Conservation (phyloP, 2,888 invertebrate species). For the Coronaproctus castanopsis region DNA sequence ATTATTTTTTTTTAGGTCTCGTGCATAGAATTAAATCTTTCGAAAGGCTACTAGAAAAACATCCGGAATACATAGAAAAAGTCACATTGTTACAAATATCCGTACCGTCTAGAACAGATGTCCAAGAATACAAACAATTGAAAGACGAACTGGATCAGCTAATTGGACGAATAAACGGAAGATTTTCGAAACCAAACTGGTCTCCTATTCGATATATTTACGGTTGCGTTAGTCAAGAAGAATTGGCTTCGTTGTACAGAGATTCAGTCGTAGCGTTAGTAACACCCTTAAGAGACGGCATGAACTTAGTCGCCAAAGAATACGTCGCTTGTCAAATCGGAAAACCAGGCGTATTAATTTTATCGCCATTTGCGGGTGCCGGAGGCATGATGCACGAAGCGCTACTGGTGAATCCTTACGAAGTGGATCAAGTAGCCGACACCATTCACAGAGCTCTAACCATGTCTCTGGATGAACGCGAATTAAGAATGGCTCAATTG, state of each 20-base stretch:
- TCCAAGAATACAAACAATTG: slow-evolving; percentile 70
- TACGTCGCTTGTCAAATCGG: slow-evolving; percentile 65
- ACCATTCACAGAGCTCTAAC: slow-evolving; percentile 27
- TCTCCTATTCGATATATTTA: slow-evolving; percentile 77
- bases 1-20: too few species aligned
- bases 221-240: slow-evolving; percentile 68
- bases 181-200: slow-evolving; percentile 79
- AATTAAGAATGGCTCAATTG: slow-evolving; percentile 27
- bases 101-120: slow-evolving; percentile 73
- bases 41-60: slow-evolving; percentile 55
- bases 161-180: slow-evolving; percentile 69
- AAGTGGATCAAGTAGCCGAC: slow-evolving; percentile 27
- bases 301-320: slow-evolving; percentile 84
- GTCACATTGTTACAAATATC: slow-evolving; percentile 61
- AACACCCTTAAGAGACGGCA: slow-evolving; percentile 69
- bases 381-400: slow-evolving; percentile 29
- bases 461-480: slow-evolving; percentile 28
- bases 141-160: slow-evolving; percentile 80
- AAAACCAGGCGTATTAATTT: slow-evolving; percentile 27
- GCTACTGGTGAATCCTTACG: slow-evolving; percentile 28
- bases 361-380: slow-evolving; percentile 30
- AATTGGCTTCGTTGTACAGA: slow-evolving; percentile 65
- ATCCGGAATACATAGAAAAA: slow-evolving; percentile 69
- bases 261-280: slow-evolving; percentile 72
- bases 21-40: slow-evolving; percentile 45